A percentile compares a stretch with the other conserved stretches of the same genome.
Evolutionary conservation across 2,888 invertebrate species (phyloP).

Genomic region (Tinea trinotella): DNA sequence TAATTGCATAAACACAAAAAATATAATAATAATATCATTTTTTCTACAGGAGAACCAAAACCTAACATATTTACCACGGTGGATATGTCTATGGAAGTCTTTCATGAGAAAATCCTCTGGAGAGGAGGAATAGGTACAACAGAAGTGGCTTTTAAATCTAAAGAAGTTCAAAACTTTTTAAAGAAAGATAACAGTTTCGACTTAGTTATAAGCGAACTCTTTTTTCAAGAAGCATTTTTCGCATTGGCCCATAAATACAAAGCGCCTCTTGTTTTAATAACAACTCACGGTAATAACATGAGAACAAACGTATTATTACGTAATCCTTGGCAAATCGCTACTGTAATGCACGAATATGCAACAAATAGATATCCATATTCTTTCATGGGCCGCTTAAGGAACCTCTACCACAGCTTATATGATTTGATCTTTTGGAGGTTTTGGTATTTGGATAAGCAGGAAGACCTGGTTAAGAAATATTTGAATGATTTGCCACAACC

Average conservation of each 20-base stretch:
- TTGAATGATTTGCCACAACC: conserved; percentile 43
- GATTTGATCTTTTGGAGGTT: conserved; percentile 54
- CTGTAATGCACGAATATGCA: conserved; percentile 49
- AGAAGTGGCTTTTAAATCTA: conserved; percentile 46
- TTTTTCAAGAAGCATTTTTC: conserved; percentile 58
- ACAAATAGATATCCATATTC: conserved; percentile 56
- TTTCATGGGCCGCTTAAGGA: conserved; percentile 64
- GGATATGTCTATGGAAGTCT: conserved; percentile 43
- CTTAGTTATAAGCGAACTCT: conserved; percentile 60
- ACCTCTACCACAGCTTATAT: conserved; percentile 53
- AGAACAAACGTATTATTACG: conserved; percentile 46
- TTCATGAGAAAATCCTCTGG: conserved; percentile 49
- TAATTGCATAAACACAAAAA: too few relatives aligned
- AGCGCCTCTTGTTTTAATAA: conserved; percentile 47
- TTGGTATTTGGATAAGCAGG: conserved; percentile 50
- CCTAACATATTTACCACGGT: conserved; percentile 57
- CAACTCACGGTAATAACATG: conserved; percentile 59
- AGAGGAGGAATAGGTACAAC: conserved; percentile 45
- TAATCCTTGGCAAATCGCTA: conserved; percentile 55
- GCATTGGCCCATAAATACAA: conserved; percentile 58
- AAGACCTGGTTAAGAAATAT: conserved; percentile 45
- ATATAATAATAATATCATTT: background rate
- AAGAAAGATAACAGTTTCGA: conserved; percentile 49
- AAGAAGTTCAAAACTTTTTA: conserved; percentile 39
- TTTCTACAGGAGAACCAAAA: conserved; percentile 39